Conservation (phyloP, 2,888 invertebrate species). For the Chrysina gloriosa region DNA sequence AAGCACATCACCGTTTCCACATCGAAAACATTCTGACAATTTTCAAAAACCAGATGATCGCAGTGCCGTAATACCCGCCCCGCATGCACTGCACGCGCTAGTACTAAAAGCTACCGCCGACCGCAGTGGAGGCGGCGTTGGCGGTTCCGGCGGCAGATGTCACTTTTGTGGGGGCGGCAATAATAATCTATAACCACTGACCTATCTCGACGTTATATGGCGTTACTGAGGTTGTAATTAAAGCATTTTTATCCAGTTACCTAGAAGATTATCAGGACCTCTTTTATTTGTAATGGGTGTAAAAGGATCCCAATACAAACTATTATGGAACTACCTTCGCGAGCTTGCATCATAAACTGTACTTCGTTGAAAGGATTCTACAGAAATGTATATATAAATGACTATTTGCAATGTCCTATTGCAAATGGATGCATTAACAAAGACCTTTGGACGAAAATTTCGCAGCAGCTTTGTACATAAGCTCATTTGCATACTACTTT, state of each 20-base stretch:
- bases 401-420: too few relatives aligned
- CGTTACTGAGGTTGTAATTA: not conserved
- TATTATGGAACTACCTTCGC: too few relatives aligned
- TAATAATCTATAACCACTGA: slow-evolving; percentile 35
- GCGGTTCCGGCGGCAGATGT: slow-evolving; percentile 23
- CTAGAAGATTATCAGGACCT: too few relatives aligned
- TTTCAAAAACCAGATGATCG: slow-evolving; percentile 37
- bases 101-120: slow-evolving; percentile 22
- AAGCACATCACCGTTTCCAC: slow-evolving; percentile 31
- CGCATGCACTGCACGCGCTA: slow-evolving; percentile 12
- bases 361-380: too few relatives aligned
- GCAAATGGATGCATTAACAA: too few relatives aligned
- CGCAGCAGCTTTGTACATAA: too few relatives aligned
- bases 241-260: not conserved
- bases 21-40: slow-evolving; percentile 30
- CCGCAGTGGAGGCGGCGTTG: slow-evolving; percentile 17
- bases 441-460: too few relatives aligned
- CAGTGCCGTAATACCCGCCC: slow-evolving; percentile 31
- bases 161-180: slow-evolving; percentile 10
- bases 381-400: too few relatives aligned
- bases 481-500: too few relatives aligned
- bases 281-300: too few relatives aligned
- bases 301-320: too few relatives aligned
- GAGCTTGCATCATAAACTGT: too few relatives aligned
- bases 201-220: slow-evolving; percentile 6